phyloP scores from a whole-genome alignment of 2,113 vertebrate species.

The Carassius gibelio region DNA sequence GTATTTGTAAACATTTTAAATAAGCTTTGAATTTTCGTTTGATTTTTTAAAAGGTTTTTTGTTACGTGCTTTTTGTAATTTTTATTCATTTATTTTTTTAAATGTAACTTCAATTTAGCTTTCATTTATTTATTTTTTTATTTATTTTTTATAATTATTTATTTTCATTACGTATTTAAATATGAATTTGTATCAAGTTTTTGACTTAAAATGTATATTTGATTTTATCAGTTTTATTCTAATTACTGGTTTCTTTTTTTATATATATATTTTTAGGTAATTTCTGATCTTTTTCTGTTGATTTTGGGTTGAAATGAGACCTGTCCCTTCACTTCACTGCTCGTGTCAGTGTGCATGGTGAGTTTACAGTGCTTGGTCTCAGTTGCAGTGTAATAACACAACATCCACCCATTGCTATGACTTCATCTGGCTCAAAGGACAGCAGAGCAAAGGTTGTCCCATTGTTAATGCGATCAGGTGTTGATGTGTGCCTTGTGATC shows the following conservation, averaged over 20 bases:
- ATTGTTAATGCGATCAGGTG: slow-evolving; percentile 24
- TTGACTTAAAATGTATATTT: not conserved
- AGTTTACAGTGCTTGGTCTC: not conserved
- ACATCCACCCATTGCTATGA: not conserved
- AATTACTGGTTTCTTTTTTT: too few relatives aligned
- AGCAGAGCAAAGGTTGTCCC: not conserved
- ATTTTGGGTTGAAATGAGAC: too few relatives aligned
- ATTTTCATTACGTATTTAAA: too few relatives aligned
- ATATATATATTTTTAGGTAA: too few relatives aligned
- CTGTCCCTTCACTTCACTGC: too few relatives aligned
- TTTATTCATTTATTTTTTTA: not conserved
- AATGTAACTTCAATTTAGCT: not conserved
- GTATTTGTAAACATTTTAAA: not conserved
- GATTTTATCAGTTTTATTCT: not conserved
- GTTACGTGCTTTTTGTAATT: not conserved
- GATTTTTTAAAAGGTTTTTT: not conserved
- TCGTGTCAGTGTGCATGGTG: not conserved
- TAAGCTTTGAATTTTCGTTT: not conserved
- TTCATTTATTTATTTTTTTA: not conserved
- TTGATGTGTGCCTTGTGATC: not conserved
- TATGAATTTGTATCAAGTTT: not conserved
- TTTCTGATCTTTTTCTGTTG: too few relatives aligned
- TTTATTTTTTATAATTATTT: not conserved
- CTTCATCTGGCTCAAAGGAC: not conserved
- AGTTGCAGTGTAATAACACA: not conserved